Evolutionary conservation across 1,140 invertebrate species (phyloP).

Genomic region (Rhysida immarginata): DNA sequence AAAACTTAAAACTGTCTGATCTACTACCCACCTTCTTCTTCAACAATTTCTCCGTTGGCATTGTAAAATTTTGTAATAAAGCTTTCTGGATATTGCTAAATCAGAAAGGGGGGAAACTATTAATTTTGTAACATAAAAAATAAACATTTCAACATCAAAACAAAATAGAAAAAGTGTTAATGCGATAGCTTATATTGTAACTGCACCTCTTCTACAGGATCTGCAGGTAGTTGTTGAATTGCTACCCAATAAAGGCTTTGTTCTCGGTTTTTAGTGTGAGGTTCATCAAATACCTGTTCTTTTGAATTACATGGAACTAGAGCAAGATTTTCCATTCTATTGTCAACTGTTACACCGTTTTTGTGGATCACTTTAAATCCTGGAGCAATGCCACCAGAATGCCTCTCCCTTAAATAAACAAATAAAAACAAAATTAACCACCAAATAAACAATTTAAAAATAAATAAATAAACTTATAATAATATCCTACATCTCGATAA

Average conservation of each 20-base stretch:
- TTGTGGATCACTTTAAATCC: constrained; percentile 34
- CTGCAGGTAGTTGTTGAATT: constrained; percentile 33
- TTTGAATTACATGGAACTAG: constrained; percentile 23
- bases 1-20: too few species aligned
- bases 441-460: background rate
- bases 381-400: constrained; percentile 34
- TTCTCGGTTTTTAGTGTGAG: constrained; percentile 22
- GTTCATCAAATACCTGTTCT: constrained; percentile 6
- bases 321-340: constrained; percentile 34
- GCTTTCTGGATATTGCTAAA: constrained; percentile 28
- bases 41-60: constrained; percentile 32
- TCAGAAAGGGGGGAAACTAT: too few species aligned
- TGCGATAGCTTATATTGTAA: too few species aligned
- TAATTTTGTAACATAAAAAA: too few species aligned
- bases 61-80: constrained; percentile 29
- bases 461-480: background rate
- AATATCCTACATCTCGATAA: too few species aligned
- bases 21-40: constrained; percentile 26
- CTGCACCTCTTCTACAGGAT: constrained; percentile 31
- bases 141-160: too few species aligned
- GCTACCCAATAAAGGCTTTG: constrained; percentile 37
- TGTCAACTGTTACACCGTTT: constrained; percentile 37
- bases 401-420: constrained; percentile 31
- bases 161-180: too few species aligned
- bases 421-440: background rate